Base-by-base conservation (phyloP, 2,797 vertebrate genomes). In the Mormyrops attenuatus region DNA sequence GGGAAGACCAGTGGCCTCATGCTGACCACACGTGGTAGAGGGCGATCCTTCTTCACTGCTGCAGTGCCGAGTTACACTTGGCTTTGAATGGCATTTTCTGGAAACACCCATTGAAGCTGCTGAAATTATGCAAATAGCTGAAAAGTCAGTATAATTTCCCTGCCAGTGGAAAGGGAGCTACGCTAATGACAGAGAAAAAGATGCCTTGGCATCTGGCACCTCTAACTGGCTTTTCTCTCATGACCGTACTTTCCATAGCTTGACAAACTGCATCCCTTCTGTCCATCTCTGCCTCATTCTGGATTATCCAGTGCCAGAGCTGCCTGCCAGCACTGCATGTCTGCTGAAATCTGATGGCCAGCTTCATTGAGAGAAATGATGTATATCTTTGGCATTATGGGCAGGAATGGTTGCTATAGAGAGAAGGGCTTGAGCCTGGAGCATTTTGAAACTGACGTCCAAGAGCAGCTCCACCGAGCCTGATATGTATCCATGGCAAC, bases 301-400 rank as follows among this genome's bases (percentile, higher is more conserved):
- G 84, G 57, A 90, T 88, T 77, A 91, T 44, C 73, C 73, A 84
- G 87, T 82, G 30, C 49, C 88, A 22, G 60, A 66, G 55, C 90
- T 91, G 88, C 92, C 89, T 88, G 89, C 90, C 90, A 93, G 93
- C 93, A 93, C 90, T 60, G 87, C 88, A 88, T 52, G 5, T 17
- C 84, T 88, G 88, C 26, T 80, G 73, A 38, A 80, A 80, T 80
- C 17, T n/a, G 17, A 69, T 88, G 66, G 85, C 47, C 26, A 4
- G 53, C 69, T 88, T 84, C 55, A 38, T 89, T 87, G 41, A 38
- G 87, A 88, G n/a, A 41, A 80, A 80, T 80, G 34, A 44, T 80
- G 73, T 80, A 44, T 80, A 80, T 80, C 15, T 80, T 41, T 80
- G 38, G 38, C 6, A 80, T 80, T 80, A 80, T 80, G 73, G 73